phyloP scores from a whole-genome alignment of 2,888 invertebrate species.

The Lycocerus yunnanus region DNA sequence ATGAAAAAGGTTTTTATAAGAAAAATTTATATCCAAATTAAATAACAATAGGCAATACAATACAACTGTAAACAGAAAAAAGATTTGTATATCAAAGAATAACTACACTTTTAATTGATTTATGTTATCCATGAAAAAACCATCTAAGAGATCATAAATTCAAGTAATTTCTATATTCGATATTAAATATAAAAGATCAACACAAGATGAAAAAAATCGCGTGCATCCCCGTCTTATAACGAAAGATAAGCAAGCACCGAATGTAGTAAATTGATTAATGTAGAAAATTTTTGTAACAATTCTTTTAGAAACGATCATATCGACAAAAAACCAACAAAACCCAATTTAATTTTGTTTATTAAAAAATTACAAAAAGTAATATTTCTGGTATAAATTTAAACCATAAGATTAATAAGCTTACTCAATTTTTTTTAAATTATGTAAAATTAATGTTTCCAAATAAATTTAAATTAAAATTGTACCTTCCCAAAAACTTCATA shows the following conservation, averaged over 20 bases:
- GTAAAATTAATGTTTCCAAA: not conserved
- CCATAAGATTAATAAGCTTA: not conserved
- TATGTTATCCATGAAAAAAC: not conserved
- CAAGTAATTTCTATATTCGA: constrained; percentile 6
- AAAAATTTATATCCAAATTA: not conserved
- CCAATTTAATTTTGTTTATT: not conserved
- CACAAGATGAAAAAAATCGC: constrained; percentile 23
- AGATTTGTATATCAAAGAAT: not conserved
- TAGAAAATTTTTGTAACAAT: constrained; percentile 17
- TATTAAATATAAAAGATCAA: constrained; percentile 15
- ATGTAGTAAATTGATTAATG: constrained; percentile 27
- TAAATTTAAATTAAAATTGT: not conserved
- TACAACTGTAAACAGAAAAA: not conserved
- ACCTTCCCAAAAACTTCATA: not conserved
- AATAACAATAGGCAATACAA: not conserved
- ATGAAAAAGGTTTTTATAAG: not conserved
- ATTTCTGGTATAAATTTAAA: not conserved
- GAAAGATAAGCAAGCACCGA: constrained; percentile 20
- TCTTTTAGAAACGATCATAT: not conserved
- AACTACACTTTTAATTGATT: constrained; percentile 6
- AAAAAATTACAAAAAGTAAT: not conserved
- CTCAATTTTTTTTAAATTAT: not conserved
- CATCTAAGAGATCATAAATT: constrained; percentile 6
- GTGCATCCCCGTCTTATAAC: constrained; percentile 25
- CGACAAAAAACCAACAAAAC: not conserved